Evolutionary conservation across 1,140 invertebrate genomes (phyloP), one percentile per base, ranked within the genome.

Genomic region (Drosophila aff.): DNA sequence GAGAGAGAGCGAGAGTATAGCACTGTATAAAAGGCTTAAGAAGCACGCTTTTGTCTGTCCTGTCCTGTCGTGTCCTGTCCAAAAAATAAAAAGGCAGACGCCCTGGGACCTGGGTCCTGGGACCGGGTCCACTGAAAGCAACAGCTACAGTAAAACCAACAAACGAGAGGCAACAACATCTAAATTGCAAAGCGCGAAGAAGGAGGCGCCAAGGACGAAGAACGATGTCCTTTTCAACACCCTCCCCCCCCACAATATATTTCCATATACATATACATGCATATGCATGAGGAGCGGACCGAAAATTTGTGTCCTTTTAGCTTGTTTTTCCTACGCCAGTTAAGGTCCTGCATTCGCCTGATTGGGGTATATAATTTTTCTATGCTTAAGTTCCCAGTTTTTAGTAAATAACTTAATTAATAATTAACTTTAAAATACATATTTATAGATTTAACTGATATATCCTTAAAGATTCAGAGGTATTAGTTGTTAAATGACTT

Each of bases 11-110:
- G 4, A 9, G 6, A 23, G 21, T 31, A 15, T 6, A 43, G 36
- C 49, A 49, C 75, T 36, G 41, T 64, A 72, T 71, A 71, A 72
- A 72, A 58, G 76, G 76, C 66, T 79, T 72, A 71, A 59, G 63
- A 38, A 59, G 46, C 53, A 21, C 53, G 64, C 52, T 31, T 62
- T 62, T 67, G 57, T 47, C 11, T 38, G 33, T 36, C 11, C 16
- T 26, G 47, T 49, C 47, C 15, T n/a, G 46, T 43, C 21, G 18
- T 44, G 16, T n/a, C 26, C 10, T n/a, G 41, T 44, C 43, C 18
- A 15, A 71, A 71, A 72, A 36, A 7, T 15, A 33, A 58, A 53
- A 33, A 21, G 10, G 28, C 18, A 21, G 28, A 18, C 31, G 55
- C 11, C 18, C 18, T 46, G 44, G 44, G 43, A 44, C 43, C 43